A percentile compares a stretch with the other conserved stretches of the same genome.
phyloP scores from a whole-genome alignment of 2,797 vertebrate genomes.

The Melanotaenia pygmaea region DNA sequence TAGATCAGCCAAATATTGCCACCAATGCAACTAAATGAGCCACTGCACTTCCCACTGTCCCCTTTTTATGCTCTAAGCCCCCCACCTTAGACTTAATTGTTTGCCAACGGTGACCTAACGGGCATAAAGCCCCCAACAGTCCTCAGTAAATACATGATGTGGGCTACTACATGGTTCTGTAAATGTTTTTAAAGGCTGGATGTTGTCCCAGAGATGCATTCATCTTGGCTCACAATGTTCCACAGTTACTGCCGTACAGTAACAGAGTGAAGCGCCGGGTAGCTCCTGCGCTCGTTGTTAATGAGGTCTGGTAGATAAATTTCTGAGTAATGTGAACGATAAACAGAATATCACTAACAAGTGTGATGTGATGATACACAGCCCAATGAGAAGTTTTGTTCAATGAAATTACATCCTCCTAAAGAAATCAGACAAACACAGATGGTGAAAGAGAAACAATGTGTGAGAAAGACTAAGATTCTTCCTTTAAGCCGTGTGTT shows the following conservation, averaged over 20 bases:
- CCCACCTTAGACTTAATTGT: too few species aligned
- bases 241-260: not conserved
- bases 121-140: not conserved
- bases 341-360: not conserved
- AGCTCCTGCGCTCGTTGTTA: not conserved
- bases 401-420: too few species aligned
- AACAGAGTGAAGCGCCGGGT: not conserved
- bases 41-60: too few species aligned
- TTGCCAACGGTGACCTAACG: too few species aligned
- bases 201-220: not conserved
- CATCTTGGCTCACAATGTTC: not conserved
- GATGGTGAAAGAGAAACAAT: not conserved
- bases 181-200: not conserved
- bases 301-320: not conserved
- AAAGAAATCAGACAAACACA: not conserved
- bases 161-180: not conserved
- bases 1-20: too few species aligned
- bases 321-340: constrained; percentile 20
- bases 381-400: not conserved
- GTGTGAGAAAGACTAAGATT: not conserved
- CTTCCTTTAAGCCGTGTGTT: too few species aligned
- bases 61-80: too few species aligned
- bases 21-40: too few species aligned
- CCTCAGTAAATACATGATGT: not conserved
- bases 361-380: constrained; percentile 9